Evolutionary conservation across 2,113 vertebrate species (phyloP).

Genomic region (Vidua chalybeata): DNA sequence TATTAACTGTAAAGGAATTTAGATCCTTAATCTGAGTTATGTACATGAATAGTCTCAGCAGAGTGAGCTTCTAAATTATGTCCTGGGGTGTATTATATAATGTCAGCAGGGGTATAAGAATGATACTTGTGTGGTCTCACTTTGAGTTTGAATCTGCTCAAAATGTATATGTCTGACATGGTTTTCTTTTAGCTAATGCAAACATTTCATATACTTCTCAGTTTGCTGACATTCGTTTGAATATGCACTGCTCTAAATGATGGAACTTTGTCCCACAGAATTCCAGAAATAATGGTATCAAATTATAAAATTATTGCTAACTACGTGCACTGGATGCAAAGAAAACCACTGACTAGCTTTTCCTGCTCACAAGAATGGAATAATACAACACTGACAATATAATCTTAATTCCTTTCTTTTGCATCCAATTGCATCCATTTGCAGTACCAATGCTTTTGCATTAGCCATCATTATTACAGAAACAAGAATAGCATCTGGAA

Average conservation of each 20-base stretch:
- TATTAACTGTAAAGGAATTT: background rate
- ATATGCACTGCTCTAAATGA: background rate
- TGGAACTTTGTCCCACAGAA: background rate
- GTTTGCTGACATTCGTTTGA: background rate
- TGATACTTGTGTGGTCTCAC: background rate
- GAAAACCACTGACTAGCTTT: background rate
- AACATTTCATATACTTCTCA: background rate
- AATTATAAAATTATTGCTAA: background rate
- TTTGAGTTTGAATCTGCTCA: background rate
- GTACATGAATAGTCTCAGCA: background rate
- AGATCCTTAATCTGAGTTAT: background rate
- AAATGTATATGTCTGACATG: background rate
- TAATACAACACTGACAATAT: background rate
- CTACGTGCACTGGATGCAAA: background rate
- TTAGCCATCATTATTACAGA: background rate
- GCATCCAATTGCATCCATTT: background rate
- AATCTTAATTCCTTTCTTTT: background rate
- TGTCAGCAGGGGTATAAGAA: background rate
- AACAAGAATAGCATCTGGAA: background rate
- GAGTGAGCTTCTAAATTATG: background rate
- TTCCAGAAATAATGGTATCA: background rate
- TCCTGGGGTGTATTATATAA: background rate
- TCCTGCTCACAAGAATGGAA: background rate
- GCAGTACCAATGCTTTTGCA: background rate
- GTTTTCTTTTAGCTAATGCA: background rate